A percentile compares a stretch with the other conserved stretches of the same genome.
phyloP scores from a whole-genome alignment of 2,797 vertebrate genomes.

The Cephalopachus bancanus region DNA sequence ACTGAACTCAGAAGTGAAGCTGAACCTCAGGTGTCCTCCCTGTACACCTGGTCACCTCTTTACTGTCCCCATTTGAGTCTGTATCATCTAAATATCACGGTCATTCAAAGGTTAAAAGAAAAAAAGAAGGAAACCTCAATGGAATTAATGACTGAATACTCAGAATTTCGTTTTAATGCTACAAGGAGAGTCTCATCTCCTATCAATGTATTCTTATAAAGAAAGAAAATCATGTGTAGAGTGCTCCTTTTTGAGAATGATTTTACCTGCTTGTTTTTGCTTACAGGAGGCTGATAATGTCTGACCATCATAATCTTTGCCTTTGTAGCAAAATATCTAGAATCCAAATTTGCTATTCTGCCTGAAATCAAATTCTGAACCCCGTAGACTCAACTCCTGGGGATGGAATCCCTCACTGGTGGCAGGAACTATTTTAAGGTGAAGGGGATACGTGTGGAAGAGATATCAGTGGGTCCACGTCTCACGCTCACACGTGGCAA shows the following conservation, averaged over 20 bases:
- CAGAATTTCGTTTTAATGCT: neutral
- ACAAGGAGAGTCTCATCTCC: neutral
- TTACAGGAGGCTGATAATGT: neutral
- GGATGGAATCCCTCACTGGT: fast-evolving
- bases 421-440: fast-evolving
- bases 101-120: neutral
- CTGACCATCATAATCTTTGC: neutral
- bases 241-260: neutral
- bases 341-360: neutral
- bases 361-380: neutral
- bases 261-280: neutral
- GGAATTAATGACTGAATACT: neutral
- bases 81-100: neutral
- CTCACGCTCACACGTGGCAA: neutral
- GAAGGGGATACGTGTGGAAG: neutral
- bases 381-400: fast-evolving
- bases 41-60: too few species aligned
- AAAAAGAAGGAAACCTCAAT: neutral
- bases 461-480: fast-evolving
- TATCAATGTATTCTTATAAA: neutral
- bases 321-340: neutral
- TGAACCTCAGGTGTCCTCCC: neutral
- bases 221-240: neutral
- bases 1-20: neutral
- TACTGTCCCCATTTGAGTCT: neutral